Percentiles rank a stretch among this genome's conserved stretches.
Conservation (phyloP, 2,113 vertebrate species). For the Sialia sialis region DNA sequence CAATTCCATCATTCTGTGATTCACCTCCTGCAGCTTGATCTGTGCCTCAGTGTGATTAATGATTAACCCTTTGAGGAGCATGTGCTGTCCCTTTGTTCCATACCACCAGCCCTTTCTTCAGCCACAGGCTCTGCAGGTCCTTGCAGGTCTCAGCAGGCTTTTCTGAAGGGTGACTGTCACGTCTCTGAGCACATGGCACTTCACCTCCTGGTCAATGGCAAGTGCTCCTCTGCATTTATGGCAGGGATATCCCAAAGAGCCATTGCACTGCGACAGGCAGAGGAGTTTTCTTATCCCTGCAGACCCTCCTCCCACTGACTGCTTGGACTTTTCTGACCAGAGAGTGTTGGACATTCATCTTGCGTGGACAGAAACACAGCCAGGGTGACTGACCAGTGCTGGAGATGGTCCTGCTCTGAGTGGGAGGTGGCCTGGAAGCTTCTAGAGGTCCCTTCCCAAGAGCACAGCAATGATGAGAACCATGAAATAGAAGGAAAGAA, state of each 20-base stretch:
- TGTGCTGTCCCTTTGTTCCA: neutral
- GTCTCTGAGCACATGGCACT: neutral
- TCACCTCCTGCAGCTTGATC: neutral
- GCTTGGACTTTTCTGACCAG: neutral
- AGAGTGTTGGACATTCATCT: fast-evolving
- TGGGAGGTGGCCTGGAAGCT: neutral
- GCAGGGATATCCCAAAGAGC: neutral
- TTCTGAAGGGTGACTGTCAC: neutral
- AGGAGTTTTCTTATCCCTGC: neutral
- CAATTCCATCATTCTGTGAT: neutral
- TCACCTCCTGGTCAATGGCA: neutral
- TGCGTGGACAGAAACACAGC: neutral
- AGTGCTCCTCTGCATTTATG: neutral
- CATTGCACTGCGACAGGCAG: neutral
- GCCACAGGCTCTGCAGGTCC: neutral
- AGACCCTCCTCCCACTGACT: neutral
- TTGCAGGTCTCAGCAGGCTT: neutral
- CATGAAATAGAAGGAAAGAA: neutral
- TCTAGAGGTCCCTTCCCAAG: neutral
- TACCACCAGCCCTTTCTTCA: neutral
- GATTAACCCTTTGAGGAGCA: neutral
- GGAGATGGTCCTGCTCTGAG: neutral
- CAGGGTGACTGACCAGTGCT: neutral
- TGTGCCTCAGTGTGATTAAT: neutral
- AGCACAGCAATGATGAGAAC: neutral